These are phyloP conservation scores for Pogonus chalceus DNA, from an alignment of 1,140 invertebrate species.

Conservation along the genomic window DNA sequence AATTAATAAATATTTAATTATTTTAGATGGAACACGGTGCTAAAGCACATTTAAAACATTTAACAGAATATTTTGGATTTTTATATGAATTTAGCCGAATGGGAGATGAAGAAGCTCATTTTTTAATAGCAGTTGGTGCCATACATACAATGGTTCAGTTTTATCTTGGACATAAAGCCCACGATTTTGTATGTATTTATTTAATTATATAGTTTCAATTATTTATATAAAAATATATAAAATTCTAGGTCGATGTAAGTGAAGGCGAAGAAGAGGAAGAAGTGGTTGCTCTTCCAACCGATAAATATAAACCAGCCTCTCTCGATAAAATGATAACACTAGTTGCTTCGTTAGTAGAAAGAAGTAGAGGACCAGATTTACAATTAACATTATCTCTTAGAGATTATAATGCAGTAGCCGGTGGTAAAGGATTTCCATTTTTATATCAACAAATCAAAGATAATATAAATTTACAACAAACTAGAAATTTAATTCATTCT, in stretches of 20 bases:
- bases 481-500: constrained; percentile 83
- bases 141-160: constrained; percentile 86
- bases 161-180: constrained; percentile 72
- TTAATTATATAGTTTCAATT: constrained; percentile 7
- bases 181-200: constrained; percentile 46
- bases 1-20: constrained; percentile 11
- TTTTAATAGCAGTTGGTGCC: constrained; percentile 74
- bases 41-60: constrained; percentile 72
- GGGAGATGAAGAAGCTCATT: constrained; percentile 85
- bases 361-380: constrained; percentile 66
- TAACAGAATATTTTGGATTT: constrained; percentile 87
- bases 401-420: constrained; percentile 73
- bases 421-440: constrained; percentile 87
- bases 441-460: constrained; percentile 90
- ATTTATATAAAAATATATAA: neutral
- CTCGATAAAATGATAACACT: constrained; percentile 94
- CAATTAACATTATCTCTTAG: constrained; percentile 63
- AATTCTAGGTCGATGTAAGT: constrained; percentile 45
- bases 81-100: constrained; percentile 89
- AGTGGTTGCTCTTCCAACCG: constrained; percentile 52
- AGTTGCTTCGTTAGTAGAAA: constrained; percentile 77
- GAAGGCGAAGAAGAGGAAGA: constrained; percentile 78
- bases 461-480: constrained; percentile 83
- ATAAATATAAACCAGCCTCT: constrained; percentile 77
- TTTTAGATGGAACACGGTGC: constrained; percentile 76